Evolutionary conservation across 2,888 invertebrate genomes (phyloP).

Genomic region (Drosophila leonis): DNA sequence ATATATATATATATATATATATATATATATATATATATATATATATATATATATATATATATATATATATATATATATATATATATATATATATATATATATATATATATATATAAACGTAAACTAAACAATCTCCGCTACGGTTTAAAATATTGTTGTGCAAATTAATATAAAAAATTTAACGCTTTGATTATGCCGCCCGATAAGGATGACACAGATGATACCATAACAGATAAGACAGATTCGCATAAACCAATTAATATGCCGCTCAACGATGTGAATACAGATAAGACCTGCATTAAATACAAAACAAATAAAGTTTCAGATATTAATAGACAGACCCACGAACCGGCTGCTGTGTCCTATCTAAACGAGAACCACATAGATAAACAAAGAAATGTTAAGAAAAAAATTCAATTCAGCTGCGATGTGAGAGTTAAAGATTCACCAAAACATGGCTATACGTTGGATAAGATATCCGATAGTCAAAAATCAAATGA

Average conservation of each 20-base stretch:
- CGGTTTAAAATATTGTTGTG: neutral
- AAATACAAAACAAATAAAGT: conserved; percentile 72
- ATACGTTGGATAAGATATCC: conserved; percentile 33
- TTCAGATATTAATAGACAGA: conserved; percentile 57
- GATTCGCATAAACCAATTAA: conserved; percentile 41
- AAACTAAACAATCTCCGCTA: neutral
- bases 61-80: too few relatives aligned
- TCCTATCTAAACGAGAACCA: conserved; percentile 37
- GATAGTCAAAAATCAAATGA: conserved; percentile 35
- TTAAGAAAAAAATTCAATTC: conserved; percentile 61
- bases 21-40: too few relatives aligned
- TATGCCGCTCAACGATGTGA: conserved; percentile 35
- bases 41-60: too few relatives aligned
- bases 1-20: too few relatives aligned
- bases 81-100: too few relatives aligned
- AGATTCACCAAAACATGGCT: conserved; percentile 45
- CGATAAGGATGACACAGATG: conserved; percentile 57
- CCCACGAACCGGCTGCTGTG: conserved; percentile 21
- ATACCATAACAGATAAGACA: conserved; percentile 34
- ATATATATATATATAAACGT: neutral
- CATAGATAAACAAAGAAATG: conserved; percentile 27
- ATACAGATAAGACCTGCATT: conserved; percentile 54
- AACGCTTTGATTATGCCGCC: conserved; percentile 46
- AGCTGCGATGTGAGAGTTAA: conserved; percentile 53
- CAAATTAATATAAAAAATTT: conserved; percentile 18